Percentiles rank a stretch among this genome's conserved stretches.
Evolutionary conservation across 2,113 vertebrate species (phyloP).

Genomic region (mouse (Mus musculus)): GRCm39 chr11:56190501-56191000

Average conservation of each 20-base stretch:
- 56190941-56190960: not conserved
- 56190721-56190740: not conserved
- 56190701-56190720: rapidly evolving
- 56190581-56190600: not conserved
- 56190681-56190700: not conserved
- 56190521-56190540: not conserved
- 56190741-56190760: not conserved
- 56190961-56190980: not conserved
- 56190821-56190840: conserved; percentile 75
- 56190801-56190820: conserved; percentile 55
- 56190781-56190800: not conserved
- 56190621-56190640: not conserved
- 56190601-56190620: not conserved
- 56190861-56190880: conserved; percentile 57
- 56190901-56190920: conserved; percentile 50
- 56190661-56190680: rapidly evolving
- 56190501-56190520: not conserved
- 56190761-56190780: not conserved
- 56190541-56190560: conserved; percentile 8
- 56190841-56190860: conserved; percentile 78
- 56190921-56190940: not conserved
- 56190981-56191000: not conserved
- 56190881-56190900: conserved; percentile 71
- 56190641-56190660: not conserved
- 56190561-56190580: not conserved